Base-by-base conservation (phyloP, 2,888 invertebrate species). In the Plebejus anna region DNA sequence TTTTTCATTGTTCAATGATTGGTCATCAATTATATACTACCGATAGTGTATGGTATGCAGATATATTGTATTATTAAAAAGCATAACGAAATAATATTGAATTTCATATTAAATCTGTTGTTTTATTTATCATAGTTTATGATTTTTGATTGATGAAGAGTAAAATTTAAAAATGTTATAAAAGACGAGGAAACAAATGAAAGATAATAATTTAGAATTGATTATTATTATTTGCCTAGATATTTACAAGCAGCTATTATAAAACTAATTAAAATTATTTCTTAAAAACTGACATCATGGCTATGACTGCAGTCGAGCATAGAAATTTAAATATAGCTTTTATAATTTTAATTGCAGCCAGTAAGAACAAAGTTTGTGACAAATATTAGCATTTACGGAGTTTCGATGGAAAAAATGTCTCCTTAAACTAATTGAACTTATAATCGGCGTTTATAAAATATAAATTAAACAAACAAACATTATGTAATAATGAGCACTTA, bases 41-140 rank as follows among this genome's bases (percentile, higher is more conserved):
- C 89, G 89, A 92, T 90, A 92, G 91, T 92, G 89, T 92, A 90
- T 91, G 88, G 89, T 92, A 92, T 91, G 92, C 92, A 92, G 90
- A 92, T 93, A 94, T 93, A 92, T 92, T 94, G 90, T 93, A 93
- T 92, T 91, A 92, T 90, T 92, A 92, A 93, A 92, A 92, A 91
- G 89, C 92, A 91, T 93, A 94, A 93, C 93, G 93, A 94, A 91
- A 93, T 94, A 94, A 93, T 94, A 94, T 93, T 94, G 93, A 94
- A 92, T 94, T 94, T 94, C 92, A 93, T 93, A 94, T 90, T 92
- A 92, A 76, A 75, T 79, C 9, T 77, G 81, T 89, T 81, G 90
- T 92, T 91, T 92, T 83, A 91, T 90, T 91, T 79, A 32, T 32
- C 22, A 47, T 11, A 47, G 22, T n/a, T 66, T 66, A 66, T 3